Percentiles rank a stretch among this genome's conserved stretches.
These are phyloP conservation scores for Aurelia sp. DNA, from an alignment of 30 jellyfish, hydroid and myxozoan species.

Conservation along the genomic window DNA sequence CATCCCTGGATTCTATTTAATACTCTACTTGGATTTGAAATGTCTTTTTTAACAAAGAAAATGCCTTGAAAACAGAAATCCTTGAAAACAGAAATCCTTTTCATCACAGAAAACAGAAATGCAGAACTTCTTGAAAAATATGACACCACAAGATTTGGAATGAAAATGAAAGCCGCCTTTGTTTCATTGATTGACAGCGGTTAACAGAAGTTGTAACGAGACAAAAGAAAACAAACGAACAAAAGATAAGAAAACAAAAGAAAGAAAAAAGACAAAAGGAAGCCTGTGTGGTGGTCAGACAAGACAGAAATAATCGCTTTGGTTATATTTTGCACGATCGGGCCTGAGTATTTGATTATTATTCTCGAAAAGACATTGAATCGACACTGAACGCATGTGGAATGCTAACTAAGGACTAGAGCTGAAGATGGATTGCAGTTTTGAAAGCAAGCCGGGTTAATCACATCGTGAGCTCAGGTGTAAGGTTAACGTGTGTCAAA, in stretches of 20 bases:
- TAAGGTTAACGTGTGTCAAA: conserved; percentile 56
- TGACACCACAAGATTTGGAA: too few species aligned
- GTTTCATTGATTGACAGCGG: conserved; percentile 52
- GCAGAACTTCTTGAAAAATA: too few species aligned
- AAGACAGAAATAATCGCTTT: not conserved
- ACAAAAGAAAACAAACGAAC: conserved; percentile 26
- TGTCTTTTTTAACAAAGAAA: too few species aligned
- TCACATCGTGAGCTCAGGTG: not conserved
- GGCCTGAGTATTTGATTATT: too few species aligned
- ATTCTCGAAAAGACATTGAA: too few species aligned
- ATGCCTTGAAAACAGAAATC: too few species aligned
- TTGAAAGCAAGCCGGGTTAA: not conserved
- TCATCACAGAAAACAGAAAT: too few species aligned
- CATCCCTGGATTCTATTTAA: too few species aligned
- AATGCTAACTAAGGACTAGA: not conserved
- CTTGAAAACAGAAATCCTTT: too few species aligned
- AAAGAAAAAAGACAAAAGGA: conserved; percentile 10
- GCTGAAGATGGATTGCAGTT: conserved; percentile 5
- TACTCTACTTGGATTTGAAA: too few species aligned
- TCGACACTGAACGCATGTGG: not conserved
- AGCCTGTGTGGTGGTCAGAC: conserved; percentile 39
- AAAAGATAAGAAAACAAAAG: conserved; percentile 9
- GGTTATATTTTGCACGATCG: not conserved
- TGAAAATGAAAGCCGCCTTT: not conserved
- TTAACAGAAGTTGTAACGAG: conserved; percentile 8